Evolutionary conservation across 2,888 invertebrate genomes (phyloP).

Genomic region (Petrophora chlorosata): DNA sequence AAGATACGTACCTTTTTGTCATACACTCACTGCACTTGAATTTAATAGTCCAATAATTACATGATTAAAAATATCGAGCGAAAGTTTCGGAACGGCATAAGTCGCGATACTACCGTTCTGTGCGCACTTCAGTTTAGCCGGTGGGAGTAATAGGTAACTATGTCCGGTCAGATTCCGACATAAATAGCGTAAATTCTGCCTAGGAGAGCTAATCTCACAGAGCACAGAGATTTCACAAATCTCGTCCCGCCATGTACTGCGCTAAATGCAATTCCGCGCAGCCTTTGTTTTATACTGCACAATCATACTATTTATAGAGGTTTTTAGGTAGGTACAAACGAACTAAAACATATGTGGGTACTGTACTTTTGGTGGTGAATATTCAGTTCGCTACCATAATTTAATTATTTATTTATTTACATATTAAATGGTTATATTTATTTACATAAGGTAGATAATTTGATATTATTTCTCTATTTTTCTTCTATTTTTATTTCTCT

Average conservation of each 20-base stretch:
- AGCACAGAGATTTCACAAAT: neutral
- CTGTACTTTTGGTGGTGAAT: no score
- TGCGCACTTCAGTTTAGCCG: slow-evolving; percentile 6
- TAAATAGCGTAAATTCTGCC: neutral
- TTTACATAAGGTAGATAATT: no score
- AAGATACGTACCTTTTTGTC: neutral
- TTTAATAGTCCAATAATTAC: neutral
- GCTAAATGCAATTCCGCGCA: neutral
- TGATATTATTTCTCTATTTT: no score
- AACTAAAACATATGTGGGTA: no score
- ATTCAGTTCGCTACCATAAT: no score
- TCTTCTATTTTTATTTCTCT: no score
- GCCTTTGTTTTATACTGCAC: neutral
- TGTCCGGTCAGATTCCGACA: slow-evolving; percentile 1
- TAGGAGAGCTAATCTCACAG: neutral
- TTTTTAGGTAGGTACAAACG: no score
- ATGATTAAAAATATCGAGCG: neutral
- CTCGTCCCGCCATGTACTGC: neutral
- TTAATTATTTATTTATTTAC: no score
- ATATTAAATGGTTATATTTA: no score
- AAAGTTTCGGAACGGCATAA: neutral
- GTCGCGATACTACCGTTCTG: neutral
- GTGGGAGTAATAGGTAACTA: neutral
- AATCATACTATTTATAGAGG: neutral
- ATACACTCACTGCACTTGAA: slow-evolving; percentile 2